A percentile compares a stretch with the other conserved stretches of the same genome.
These are phyloP conservation scores for Lycodopsis pacificus DNA, from an alignment of 2,797 vertebrate genomes.

Conservation along the genomic window DNA sequence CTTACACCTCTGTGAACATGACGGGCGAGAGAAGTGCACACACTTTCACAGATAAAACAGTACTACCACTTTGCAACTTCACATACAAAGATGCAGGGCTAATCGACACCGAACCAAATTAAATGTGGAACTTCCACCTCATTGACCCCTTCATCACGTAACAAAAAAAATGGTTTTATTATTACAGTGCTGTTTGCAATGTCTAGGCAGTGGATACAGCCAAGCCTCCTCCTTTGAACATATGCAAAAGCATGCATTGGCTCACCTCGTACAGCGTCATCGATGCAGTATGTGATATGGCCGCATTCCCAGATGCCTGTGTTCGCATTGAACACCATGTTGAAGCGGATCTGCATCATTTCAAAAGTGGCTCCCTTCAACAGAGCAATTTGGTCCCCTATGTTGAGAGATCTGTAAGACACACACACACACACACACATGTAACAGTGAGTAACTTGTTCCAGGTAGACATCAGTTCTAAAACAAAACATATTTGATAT, in stretches of 20 bases:
- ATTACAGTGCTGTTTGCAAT: background rate
- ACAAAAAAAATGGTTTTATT: no score
- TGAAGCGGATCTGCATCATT: slow-evolving; percentile 82
- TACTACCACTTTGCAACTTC: background rate
- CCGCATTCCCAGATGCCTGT: slow-evolving; percentile 80
- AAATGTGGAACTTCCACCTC: background rate
- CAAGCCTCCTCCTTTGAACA: background rate
- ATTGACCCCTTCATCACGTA: background rate
- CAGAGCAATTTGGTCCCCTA: slow-evolving; percentile 81
- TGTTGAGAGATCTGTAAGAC: slow-evolving; percentile 70
- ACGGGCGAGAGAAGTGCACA: background rate
- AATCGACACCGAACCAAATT: background rate
- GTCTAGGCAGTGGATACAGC: background rate
- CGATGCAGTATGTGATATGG: slow-evolving; percentile 74
- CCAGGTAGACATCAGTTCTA: background rate
- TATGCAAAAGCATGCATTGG: background rate
- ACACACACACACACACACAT: no score
- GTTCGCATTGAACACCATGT: slow-evolving; percentile 80
- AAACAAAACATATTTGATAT: background rate
- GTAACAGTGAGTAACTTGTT: no score
- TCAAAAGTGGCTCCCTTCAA: slow-evolving; percentile 82
- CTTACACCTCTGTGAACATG: background rate
- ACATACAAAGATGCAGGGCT: background rate
- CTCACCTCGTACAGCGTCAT: slow-evolving; percentile 77
- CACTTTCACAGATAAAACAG: background rate